Conservation (phyloP, 2,888 invertebrate genomes). For the Clistopyga incitator region DNA sequence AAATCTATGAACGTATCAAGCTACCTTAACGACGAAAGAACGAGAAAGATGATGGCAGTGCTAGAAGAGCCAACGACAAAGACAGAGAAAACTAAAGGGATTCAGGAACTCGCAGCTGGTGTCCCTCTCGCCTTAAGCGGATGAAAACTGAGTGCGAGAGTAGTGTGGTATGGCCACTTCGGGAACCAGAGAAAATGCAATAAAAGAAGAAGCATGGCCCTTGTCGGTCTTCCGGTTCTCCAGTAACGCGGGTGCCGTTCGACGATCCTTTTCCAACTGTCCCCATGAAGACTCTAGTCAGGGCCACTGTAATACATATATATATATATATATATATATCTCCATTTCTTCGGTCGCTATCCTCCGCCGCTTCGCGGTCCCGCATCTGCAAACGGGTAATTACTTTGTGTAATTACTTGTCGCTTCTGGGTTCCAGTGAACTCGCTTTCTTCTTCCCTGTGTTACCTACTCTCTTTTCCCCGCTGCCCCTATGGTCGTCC, state of each 20-base stretch:
- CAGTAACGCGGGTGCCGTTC: conserved; percentile 10
- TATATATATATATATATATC: background rate
- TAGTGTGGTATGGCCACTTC: conserved; percentile 37
- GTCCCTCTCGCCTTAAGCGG: conserved; percentile 28
- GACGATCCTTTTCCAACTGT: conserved; percentile 25
- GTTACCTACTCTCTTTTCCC: background rate
- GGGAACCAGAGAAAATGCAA: conserved; percentile 48
- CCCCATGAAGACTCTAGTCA: conserved; percentile 2
- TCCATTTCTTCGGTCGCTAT: background rate
- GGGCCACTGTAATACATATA: background rate
- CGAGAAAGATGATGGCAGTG: background rate
- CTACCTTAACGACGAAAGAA: background rate
- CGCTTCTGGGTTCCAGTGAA: conserved; percentile 51
- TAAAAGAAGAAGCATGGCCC: conserved; percentile 38
- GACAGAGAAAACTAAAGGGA: background rate
- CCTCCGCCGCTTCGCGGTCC: conserved; percentile 36
- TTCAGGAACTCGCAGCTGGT: background rate
- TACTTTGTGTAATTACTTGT: conserved; percentile 72
- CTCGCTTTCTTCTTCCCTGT: conserved; percentile 31
- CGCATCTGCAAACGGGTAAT: conserved; percentile 69
- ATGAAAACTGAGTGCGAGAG: conserved; percentile 31
- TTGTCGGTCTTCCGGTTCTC: conserved; percentile 22
- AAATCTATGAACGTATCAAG: background rate
- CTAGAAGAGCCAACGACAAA: background rate
- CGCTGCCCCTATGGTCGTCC: conserved; percentile 1